Evolutionary conservation across 2,113 vertebrate genomes (phyloP).

Genomic region (Excalfactoria chinensis): DNA sequence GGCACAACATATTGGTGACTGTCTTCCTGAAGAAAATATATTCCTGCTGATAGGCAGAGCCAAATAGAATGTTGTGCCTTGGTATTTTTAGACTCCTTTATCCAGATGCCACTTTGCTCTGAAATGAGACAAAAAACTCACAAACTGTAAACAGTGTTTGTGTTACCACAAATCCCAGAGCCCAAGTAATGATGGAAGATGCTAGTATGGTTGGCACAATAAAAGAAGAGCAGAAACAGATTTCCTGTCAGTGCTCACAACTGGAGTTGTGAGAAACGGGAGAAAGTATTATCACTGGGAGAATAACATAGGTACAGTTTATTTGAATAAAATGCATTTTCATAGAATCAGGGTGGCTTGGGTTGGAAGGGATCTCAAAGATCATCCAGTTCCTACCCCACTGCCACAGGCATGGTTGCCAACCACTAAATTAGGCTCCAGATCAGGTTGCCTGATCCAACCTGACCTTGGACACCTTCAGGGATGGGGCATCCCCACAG

Average conservation of each 20-base stretch:
- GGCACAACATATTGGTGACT: neutral
- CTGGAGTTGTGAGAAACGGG: too few species aligned
- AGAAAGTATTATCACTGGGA: neutral
- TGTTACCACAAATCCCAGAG: neutral
- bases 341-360: too few species aligned
- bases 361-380: too few species aligned
- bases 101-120: neutral
- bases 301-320: neutral
- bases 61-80: neutral
- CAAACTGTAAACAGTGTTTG: fast-evolving
- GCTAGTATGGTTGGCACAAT: neutral
- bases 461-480: too few species aligned
- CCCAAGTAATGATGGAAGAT: neutral
- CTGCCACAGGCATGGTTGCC: too few species aligned
- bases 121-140: neutral
- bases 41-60: neutral
- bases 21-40: neutral
- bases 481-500: too few species aligned
- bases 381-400: too few species aligned
- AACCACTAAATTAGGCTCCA: too few species aligned
- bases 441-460: too few species aligned
- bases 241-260: neutral
- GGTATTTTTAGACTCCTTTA: neutral
- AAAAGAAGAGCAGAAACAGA: neutral
- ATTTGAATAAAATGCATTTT: neutral